These are phyloP conservation scores for Halcyon chelicuti DNA, from an alignment of 2,797 vertebrate genomes.

Conservation along the genomic window DNA sequence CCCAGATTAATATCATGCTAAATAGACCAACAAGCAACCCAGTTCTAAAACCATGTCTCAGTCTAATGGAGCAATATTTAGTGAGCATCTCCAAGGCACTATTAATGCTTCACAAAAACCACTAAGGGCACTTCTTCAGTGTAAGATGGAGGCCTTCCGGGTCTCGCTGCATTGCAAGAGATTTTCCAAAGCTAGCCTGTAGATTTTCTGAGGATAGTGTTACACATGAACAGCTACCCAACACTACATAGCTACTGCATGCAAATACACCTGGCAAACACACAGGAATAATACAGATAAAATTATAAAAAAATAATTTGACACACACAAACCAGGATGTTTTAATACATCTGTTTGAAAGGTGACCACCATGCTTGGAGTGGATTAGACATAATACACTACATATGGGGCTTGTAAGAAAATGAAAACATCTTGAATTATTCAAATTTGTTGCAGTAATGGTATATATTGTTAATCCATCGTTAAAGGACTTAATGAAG, in stretches of 20 bases:
- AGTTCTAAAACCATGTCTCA: background rate
- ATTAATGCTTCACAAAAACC: background rate
- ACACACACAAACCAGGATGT: background rate
- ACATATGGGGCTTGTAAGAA: background rate
- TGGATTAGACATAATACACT: background rate
- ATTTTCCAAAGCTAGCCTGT: background rate
- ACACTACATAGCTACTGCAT: background rate
- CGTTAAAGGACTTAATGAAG: background rate
- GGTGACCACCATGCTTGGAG: background rate
- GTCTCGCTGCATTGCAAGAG: background rate
- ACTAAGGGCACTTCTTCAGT: background rate
- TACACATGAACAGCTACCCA: background rate
- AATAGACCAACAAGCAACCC: background rate
- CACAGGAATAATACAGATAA: background rate
- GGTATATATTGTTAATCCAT: background rate
- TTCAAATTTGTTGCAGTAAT: background rate
- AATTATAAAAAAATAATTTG: background rate
- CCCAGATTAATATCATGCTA: background rate
- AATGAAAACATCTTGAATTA: background rate
- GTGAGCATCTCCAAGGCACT: background rate
- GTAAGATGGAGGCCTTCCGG: background rate
- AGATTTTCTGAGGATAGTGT: background rate
- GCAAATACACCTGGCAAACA: background rate
- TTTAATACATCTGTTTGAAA: background rate
- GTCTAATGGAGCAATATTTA: background rate